phyloP scores from a whole-genome alignment of 2,797 vertebrate species.

The Caiman crocodilus region DNA sequence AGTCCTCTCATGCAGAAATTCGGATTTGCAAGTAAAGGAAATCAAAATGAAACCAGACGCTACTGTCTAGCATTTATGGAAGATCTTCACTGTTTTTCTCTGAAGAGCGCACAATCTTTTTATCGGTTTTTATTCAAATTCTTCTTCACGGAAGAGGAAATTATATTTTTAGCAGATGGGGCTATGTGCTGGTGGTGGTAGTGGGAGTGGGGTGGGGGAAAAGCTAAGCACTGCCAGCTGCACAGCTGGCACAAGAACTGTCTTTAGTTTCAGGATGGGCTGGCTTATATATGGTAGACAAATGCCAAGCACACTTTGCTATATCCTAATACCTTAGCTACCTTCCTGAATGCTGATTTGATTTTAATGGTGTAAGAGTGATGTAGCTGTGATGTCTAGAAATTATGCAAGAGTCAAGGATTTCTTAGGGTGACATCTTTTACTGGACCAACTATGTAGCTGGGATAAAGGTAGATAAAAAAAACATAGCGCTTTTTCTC shows the following conservation, averaged over 20 bases:
- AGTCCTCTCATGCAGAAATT: constrained; percentile 9
- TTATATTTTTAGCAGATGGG: not conserved
- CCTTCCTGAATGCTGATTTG: not conserved
- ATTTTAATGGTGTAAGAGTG: not conserved
- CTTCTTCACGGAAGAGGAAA: not conserved
- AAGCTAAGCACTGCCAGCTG: not conserved
- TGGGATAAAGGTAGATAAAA: too few relatives aligned
- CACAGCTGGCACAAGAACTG: not conserved
- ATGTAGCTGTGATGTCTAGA: too few relatives aligned
- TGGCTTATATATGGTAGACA: not conserved
- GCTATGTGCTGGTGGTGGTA: too few relatives aligned
- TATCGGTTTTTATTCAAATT: not conserved
- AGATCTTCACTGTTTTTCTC: not conserved
- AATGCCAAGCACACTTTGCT: not conserved
- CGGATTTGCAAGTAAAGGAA: not conserved
- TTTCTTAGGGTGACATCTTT: too few relatives aligned
- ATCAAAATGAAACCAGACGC: not conserved
- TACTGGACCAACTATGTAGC: too few relatives aligned
- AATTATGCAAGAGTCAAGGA: too few relatives aligned
- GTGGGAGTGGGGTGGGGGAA: too few relatives aligned
- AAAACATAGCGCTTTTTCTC: too few relatives aligned
- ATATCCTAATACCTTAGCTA: too few relatives aligned
- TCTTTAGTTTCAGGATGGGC: not conserved
- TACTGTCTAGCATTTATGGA: not conserved
- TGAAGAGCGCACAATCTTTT: not conserved